Conservation (phyloP, 1,140 invertebrate genomes). For the Myzus persicae region DNA sequence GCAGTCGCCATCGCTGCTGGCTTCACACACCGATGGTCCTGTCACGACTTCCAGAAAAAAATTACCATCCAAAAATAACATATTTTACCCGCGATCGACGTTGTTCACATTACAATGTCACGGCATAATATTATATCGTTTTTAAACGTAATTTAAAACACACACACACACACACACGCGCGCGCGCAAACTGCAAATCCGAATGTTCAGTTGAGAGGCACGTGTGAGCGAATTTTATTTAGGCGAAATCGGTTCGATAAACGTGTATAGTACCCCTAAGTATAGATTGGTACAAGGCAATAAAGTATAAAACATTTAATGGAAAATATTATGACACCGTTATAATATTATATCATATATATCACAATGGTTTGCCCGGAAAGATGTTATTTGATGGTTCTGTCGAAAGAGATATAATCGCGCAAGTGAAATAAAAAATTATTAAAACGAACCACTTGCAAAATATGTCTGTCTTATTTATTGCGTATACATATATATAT, state of each 20-base stretch:
- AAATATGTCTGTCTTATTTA: neutral
- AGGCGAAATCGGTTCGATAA: neutral
- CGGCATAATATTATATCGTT: neutral
- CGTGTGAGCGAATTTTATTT: neutral
- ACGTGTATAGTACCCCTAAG: neutral
- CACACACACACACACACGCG: neutral
- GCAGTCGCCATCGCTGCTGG: neutral
- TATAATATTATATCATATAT: no score
- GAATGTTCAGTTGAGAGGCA: neutral
- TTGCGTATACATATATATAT: neutral
- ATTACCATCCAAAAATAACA: no score
- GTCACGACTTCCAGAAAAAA: neutral
- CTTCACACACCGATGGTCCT: neutral
- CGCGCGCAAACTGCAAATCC: neutral
- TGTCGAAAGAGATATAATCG: no score
- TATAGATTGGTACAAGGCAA: neutral
- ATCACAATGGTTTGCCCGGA: no score
- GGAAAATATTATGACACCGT: neutral
- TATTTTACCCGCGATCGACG: neutral
- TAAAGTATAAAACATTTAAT: neutral
- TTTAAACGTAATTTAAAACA: neutral
- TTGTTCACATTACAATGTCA: no score
- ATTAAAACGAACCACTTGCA: neutral
- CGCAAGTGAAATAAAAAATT: neutral
- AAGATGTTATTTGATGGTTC: no score